Base-by-base conservation (phyloP, 2,797 vertebrate species). In the Kryptolebias ocellatus region DNA sequence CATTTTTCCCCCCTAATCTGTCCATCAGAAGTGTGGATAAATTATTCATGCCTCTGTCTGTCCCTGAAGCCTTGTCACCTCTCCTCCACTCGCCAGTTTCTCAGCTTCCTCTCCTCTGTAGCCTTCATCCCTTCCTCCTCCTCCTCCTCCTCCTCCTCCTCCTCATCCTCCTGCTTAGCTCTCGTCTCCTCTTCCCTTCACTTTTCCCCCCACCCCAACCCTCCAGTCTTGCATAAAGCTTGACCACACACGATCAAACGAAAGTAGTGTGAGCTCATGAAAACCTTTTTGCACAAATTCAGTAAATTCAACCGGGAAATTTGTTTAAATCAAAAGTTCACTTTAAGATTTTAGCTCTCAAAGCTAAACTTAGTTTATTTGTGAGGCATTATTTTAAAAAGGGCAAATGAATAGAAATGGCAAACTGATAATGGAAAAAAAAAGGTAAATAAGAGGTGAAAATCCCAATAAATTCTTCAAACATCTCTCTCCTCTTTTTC, bases 1-100 rank as follows among this genome's bases (percentile, higher is more conserved):
- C 92, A 91, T 91, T 92, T 92, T 93, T 90, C 45, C 80, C 90
- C 78, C 86, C 83, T 91, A 92, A 92, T 92, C 92, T 94, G 92
- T 79, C 93, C 93, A 93, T 95, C 94, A 95, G 91, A 91, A 89
- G 89, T 90, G 90, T 93, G 82, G 84, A 93, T 95, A 93, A 94
- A 94, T 95, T 90, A 95, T 95, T 94, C 93, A 95, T 95, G 91
- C 79, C 83, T 80, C 83, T 88, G 85, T 89, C 90, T 92, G 88
- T 94, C 93, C 91, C 93, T 69, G 73, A 93, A 92, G 94, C 87
- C 92, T 91, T 92, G 93, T 94, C 93, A 94, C 93, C 93, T 94
- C 93, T 90, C 90, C 91, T 90, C 90, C 44, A 83, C 85, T 91
- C 76, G 72, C 87, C 88, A 70, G 83, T 91, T 94, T 89, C 87